phyloP scores from a whole-genome alignment of 2,888 invertebrate species.

The Oxyscelio sp. region DNA sequence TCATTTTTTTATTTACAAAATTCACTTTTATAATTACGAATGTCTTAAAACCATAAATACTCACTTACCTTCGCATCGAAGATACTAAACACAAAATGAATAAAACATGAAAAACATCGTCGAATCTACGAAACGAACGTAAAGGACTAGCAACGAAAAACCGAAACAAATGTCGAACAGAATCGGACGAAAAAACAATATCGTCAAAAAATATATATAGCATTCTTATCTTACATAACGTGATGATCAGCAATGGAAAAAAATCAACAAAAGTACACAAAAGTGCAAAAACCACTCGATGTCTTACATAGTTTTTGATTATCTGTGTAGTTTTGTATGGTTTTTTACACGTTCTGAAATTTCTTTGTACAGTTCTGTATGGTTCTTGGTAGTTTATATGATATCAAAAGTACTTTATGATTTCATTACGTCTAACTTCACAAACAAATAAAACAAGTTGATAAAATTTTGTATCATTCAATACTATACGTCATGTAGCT shows the following conservation, averaged over 20 bases:
- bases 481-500: constrained; percentile 54
- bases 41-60: constrained; percentile 57
- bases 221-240: no score
- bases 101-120: constrained; percentile 9
- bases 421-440: constrained; percentile 50
- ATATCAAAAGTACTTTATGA: constrained; percentile 70
- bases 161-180: constrained; percentile 4
- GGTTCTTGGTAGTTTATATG: constrained; percentile 55
- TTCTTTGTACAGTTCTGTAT: constrained; percentile 66
- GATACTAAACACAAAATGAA: constrained; percentile 29
- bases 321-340: constrained; percentile 49
- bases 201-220: constrained; percentile 46
- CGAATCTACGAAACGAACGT: constrained; percentile 22
- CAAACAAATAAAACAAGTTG: constrained; percentile 56
- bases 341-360: constrained; percentile 60
- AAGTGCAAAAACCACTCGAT: constrained; percentile 40
- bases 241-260: no score
- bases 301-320: constrained; percentile 38
- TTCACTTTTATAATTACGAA: constrained; percentile 66
- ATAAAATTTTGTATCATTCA: constrained; percentile 64
- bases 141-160: constrained; percentile 33
- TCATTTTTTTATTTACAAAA: constrained; percentile 70
- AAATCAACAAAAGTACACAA: no score
- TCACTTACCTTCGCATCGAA: constrained; percentile 52
- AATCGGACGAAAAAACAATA: constrained; percentile 22